Conservation (phyloP, 2,113 vertebrate genomes). For the Platichthys stellatus region DNA sequence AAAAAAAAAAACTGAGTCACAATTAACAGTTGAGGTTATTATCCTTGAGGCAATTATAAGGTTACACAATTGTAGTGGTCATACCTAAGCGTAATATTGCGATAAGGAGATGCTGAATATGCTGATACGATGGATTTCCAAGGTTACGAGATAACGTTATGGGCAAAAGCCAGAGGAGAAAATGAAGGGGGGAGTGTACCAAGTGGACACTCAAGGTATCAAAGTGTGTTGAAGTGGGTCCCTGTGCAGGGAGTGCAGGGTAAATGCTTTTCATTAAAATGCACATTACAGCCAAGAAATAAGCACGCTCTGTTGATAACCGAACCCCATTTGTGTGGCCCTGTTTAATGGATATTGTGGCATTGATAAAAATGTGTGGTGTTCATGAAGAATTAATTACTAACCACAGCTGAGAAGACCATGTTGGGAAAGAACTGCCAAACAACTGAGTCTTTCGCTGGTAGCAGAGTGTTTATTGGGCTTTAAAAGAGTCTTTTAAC, state of each 20-base stretch:
- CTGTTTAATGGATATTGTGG: constrained; percentile 46
- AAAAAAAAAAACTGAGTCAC: constrained; percentile 25
- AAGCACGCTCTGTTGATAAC: constrained; percentile 35
- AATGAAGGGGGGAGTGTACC: constrained; percentile 17
- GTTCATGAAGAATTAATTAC: constrained; percentile 58
- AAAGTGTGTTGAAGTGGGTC: constrained; percentile 50
- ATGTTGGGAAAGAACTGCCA: constrained; percentile 2
- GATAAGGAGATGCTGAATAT: constrained; percentile 58
- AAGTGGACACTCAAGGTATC: constrained; percentile 41
- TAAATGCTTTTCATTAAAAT: constrained; percentile 54
- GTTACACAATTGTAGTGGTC: constrained; percentile 49
- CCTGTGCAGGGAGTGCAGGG: constrained; percentile 6
- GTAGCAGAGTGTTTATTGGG: constrained; percentile 25
- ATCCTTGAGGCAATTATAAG: constrained; percentile 56
- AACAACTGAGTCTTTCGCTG: constrained; percentile 6
- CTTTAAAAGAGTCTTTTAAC: constrained; percentile 12
- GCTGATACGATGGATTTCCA: constrained; percentile 58
- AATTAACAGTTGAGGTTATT: constrained; percentile 54
- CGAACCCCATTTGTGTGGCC: constrained; percentile 36
- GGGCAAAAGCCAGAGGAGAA: constrained; percentile 17
- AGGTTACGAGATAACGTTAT: constrained; percentile 35
- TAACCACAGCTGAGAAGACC: constrained; percentile 37
- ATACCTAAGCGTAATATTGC: constrained; percentile 23
- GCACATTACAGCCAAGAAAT: constrained; percentile 36
- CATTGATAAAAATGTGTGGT: constrained; percentile 32